Evolutionary conservation across 2,113 vertebrate species (phyloP), one percentile per base, ranked within the genome.

Genomic region (Benitochromis conjunctus): DNA sequence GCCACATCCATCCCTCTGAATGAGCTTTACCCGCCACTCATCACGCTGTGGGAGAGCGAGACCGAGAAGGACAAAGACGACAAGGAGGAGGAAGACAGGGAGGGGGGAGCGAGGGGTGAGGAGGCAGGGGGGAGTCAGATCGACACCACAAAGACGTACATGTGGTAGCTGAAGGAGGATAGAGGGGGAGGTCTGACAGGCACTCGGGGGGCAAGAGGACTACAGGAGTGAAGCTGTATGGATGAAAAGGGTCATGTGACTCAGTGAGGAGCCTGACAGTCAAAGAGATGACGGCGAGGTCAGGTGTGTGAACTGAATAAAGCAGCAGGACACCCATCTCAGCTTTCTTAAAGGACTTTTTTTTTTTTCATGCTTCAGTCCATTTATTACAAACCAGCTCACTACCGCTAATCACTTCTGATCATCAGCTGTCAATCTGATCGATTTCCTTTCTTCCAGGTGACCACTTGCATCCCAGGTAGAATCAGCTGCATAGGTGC

Each of bases 41-140:
- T 97, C 94, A 97, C 96, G 53, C 94, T 97, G 80, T 97, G 97
- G 96, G 97, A 97, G 81, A 95, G 93, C 7, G 97, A 97, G 71
- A 86, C 94, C 0, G 97, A 97, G 87, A 97, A 97, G 82, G 96
- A 97, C 89, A 97, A 96, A 34, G 96, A 96, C 4, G 96, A 97
- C 80, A 96, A 97, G 77, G 96, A 96, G 77, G 96, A 96, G 43
- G 89, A 90, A 93, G 89, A 54, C 3, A 9, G 46, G 16, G 56
- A 24, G 81, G 81, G 36, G 16, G 64, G 74, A 4, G 21, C 16
- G 48, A 91, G 95, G 85, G 94, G 93, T 80, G 95, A 93, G 86
- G 95, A 94, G 71, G 95, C 92, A 1, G 93, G 91, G 21, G 92
- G 91, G 85, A 91, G 92, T 82, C 96, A 96, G 60, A 97, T 97